A percentile compares a stretch with the other conserved stretches of the same genome.
Evolutionary conservation across 2,113 vertebrate genomes (phyloP).

Genomic region (Pyrgilauda ruficollis): DNA sequence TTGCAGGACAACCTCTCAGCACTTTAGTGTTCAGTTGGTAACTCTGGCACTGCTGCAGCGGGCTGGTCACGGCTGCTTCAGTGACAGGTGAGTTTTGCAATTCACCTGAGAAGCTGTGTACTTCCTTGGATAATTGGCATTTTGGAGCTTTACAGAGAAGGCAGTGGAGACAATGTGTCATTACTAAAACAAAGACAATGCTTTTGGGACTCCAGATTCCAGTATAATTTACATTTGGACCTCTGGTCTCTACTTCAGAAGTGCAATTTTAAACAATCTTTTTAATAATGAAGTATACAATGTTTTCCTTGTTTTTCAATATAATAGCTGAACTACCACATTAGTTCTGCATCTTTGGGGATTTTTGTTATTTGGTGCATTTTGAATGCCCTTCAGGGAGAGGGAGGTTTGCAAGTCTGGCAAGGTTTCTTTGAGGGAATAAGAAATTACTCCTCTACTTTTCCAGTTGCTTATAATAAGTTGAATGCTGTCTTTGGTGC

Average conservation of each 20-base stretch:
- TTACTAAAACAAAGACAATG: slow-evolving; percentile 1
- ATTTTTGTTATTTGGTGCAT: neutral
- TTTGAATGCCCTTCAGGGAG: neutral
- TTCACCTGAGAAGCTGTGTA: neutral
- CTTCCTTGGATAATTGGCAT: neutral
- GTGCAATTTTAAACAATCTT: neutral
- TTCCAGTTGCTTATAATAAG: neutral
- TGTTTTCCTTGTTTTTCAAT: neutral
- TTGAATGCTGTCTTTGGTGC: neutral
- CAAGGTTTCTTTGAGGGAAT: neutral
- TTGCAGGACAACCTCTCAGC: neutral
- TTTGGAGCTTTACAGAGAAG: neutral
- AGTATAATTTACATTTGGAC: neutral
- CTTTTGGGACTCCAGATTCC: neutral
- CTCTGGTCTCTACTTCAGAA: neutral
- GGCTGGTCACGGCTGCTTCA: neutral
- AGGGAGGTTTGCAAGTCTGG: neutral
- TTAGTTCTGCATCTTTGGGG: neutral
- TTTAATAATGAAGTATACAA: neutral
- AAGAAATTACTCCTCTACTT: neutral
- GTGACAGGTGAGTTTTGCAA: neutral
- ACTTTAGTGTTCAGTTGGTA: neutral
- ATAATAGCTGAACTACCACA: neutral
- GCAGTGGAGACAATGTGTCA: neutral
- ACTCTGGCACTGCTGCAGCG: neutral